A percentile compares a stretch with the other conserved stretches of the same genome.
phyloP scores from a whole-genome alignment of 2,888 invertebrate genomes.

The Lydus trimaculatus region DNA sequence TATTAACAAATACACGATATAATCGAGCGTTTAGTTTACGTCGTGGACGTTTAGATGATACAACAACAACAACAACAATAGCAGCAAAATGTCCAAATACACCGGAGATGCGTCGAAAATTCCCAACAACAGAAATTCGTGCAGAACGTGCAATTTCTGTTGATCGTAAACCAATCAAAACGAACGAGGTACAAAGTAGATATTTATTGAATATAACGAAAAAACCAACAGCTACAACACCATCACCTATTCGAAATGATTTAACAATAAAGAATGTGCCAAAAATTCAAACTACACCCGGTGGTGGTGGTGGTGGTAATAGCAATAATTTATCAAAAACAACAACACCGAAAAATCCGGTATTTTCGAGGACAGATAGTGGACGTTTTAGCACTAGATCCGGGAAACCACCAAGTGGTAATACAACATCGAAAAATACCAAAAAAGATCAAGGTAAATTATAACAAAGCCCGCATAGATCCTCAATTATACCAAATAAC shows the following conservation, averaged over 20 bases:
- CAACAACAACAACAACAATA: slow-evolving; percentile 60
- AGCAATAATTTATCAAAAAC: slow-evolving; percentile 47
- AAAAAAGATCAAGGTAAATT: slow-evolving; percentile 44
- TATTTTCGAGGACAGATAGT: slow-evolving; percentile 68
- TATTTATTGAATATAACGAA: slow-evolving; percentile 56
- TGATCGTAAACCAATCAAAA: slow-evolving; percentile 56
- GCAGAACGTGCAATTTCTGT: slow-evolving; percentile 56
- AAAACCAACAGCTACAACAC: slow-evolving; percentile 36
- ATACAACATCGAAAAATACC: slow-evolving; percentile 44
- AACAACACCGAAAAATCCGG: slow-evolving; percentile 48
- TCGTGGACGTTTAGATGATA: slow-evolving; percentile 66
- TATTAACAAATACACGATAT: slow-evolving; percentile 67
- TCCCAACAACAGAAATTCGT: slow-evolving; percentile 51
- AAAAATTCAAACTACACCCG: slow-evolving; percentile 54
- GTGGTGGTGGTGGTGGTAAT: neutral
- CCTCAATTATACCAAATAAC: no score
- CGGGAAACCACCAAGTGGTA: slow-evolving; percentile 56
- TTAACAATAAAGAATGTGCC: slow-evolving; percentile 47
- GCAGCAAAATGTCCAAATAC: slow-evolving; percentile 68
- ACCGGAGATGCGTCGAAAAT: slow-evolving; percentile 69
- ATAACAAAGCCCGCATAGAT: neutral
- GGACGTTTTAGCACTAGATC: slow-evolving; percentile 72
- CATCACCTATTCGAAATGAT: slow-evolving; percentile 36
- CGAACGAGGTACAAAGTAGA: slow-evolving; percentile 57
- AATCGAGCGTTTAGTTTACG: slow-evolving; percentile 79